A percentile compares a stretch with the other conserved stretches of the same genome.
These are phyloP conservation scores for Urocitellus parryii DNA, from an alignment of 2,113 vertebrate species.

Conservation along the genomic window DNA sequence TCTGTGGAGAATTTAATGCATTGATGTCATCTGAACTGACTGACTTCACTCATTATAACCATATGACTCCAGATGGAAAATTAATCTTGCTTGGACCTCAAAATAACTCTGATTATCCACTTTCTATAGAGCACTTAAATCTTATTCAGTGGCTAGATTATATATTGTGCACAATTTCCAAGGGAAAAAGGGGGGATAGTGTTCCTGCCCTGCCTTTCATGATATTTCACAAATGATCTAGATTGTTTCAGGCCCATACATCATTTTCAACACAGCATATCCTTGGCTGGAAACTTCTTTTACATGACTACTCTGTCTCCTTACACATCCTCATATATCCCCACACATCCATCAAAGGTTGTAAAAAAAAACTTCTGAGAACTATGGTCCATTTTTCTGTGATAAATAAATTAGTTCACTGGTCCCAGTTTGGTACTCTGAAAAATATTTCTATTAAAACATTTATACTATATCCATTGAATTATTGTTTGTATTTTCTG, in stretches of 20 bases:
- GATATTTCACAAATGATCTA: not conserved
- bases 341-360: not conserved
- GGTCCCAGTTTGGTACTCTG: not conserved
- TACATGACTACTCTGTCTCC: not conserved
- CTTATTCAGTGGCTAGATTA: not conserved
- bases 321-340: not conserved
- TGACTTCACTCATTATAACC: not conserved
- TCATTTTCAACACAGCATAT: not conserved
- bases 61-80: not conserved
- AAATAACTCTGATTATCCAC: constrained; percentile 28
- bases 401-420: not conserved
- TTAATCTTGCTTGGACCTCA: not conserved
- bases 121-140: not conserved
- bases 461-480: not conserved
- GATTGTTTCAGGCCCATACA: fast-evolving
- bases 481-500: not conserved
- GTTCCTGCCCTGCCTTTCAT: fast-evolving
- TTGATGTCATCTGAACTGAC: not conserved
- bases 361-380: not conserved
- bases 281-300: not conserved
- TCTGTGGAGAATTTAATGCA: not conserved
- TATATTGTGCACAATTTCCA: not conserved
- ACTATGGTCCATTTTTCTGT: not conserved
- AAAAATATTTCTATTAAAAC: not conserved
- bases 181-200: not conserved